A percentile compares a stretch with the other conserved stretches of the same genome.
phyloP scores from a whole-genome alignment of 37 sponge, comb jelly and placozoan genomes.

The Geodia barretti region DNA sequence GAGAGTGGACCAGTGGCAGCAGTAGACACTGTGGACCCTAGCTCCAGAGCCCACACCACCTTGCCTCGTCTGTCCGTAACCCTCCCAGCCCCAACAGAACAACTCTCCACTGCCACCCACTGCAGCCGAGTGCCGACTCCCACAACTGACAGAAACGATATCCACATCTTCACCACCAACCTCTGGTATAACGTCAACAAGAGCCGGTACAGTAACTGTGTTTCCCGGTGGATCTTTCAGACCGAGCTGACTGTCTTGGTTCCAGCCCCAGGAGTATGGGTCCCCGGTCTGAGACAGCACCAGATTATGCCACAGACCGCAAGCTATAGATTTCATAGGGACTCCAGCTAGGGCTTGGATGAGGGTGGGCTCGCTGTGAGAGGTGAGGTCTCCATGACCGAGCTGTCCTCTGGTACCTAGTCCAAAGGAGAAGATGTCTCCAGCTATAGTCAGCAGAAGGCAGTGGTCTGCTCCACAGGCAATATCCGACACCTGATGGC shows the following conservation, averaged over 20 bases:
- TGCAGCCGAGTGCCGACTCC: conserved; percentile 57
- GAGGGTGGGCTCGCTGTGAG: conserved; percentile 27
- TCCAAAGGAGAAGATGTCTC: conserved; percentile 49
- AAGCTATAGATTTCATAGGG: conserved; percentile 24
- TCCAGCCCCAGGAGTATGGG: conserved; percentile 86
- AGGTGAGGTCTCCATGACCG: conserved; percentile 73
- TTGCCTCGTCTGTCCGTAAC: conserved; percentile 68
- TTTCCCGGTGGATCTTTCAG: background rate
- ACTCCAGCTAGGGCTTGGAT: conserved; percentile 67
- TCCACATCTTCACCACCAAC: conserved; percentile 15
- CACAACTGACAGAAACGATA: conserved; percentile 37
- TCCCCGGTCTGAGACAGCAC: conserved; percentile 49
- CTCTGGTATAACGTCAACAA: conserved; percentile 37
- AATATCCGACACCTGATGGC: background rate
- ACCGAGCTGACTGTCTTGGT: conserved; percentile 61
- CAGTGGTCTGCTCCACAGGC: conserved; percentile 51
- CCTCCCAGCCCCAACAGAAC: conserved; percentile 82
- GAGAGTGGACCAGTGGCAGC: background rate
- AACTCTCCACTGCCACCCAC: conserved; percentile 44
- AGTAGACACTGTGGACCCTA: background rate
- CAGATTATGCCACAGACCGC: conserved; percentile 68
- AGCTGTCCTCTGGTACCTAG: conserved; percentile 70
- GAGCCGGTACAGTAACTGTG: conserved; percentile 42
- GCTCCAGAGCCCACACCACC: background rate
- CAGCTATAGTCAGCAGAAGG: conserved; percentile 19